These are phyloP conservation scores for Ornithoptera priamus DNA, from an alignment of 2,888 invertebrate species.

Conservation along the genomic window DNA sequence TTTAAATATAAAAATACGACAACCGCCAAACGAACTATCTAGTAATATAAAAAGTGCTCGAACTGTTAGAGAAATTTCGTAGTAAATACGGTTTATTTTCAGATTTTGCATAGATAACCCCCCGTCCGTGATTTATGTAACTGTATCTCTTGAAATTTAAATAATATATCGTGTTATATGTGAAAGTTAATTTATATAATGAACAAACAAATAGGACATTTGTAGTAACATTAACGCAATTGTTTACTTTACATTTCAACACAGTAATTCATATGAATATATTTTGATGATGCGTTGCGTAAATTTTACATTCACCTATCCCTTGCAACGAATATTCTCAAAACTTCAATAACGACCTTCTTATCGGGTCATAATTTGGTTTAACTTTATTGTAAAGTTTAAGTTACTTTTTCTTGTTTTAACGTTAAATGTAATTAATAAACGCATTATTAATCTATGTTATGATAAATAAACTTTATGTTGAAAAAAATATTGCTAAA, in stretches of 20 bases:
- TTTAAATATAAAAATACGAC: not conserved
- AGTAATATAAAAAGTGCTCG: not conserved
- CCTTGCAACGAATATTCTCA: slow-evolving; percentile 12
- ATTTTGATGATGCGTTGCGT: slow-evolving; percentile 25
- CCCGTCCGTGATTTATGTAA: not conserved
- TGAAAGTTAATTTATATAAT: slow-evolving; percentile 13
- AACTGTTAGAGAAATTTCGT: not conserved
- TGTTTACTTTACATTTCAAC: slow-evolving; percentile 17
- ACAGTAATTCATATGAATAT: slow-evolving; percentile 5
- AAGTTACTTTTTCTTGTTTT: too few species aligned
- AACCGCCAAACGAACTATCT: too few species aligned
- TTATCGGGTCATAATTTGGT: not conserved
- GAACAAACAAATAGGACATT: slow-evolving; percentile 11
- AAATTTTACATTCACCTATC: slow-evolving; percentile 26
- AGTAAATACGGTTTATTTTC: not conserved
- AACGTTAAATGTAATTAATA: too few species aligned
- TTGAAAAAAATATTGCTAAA: too few species aligned
- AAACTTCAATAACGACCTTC: not conserved
- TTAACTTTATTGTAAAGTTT: not conserved
- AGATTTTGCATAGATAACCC: too few species aligned
- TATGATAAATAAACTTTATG: too few species aligned
- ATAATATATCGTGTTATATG: not conserved
- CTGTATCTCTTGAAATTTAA: not conserved
- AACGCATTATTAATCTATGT: too few species aligned
- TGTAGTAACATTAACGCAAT: slow-evolving; percentile 16